Percentiles rank a stretch among this genome's conserved stretches.
phyloP scores from a whole-genome alignment of 2,113 vertebrate species.

The Caloenas nicobarica region DNA sequence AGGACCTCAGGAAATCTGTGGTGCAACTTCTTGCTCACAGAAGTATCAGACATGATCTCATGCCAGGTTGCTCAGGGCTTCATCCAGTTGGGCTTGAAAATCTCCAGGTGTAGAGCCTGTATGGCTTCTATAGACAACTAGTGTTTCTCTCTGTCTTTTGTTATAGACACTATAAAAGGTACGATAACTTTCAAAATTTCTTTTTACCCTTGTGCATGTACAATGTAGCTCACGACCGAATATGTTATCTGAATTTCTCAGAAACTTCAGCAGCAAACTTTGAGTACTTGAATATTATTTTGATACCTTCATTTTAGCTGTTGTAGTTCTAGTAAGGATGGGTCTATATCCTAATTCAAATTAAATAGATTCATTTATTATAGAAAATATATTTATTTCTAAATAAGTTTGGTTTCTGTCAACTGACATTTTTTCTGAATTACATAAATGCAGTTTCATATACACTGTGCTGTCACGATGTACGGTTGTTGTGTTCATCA shows the following conservation, averaged over 20 bases:
- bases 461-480: not conserved
- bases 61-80: not conserved
- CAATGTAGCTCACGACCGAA: not conserved
- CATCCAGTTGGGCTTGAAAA: not conserved
- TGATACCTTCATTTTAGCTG: not conserved
- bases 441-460: not conserved
- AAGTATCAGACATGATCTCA: not conserved
- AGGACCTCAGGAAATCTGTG: not conserved
- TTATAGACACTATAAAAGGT: not conserved
- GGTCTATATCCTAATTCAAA: not conserved
- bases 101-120: not conserved
- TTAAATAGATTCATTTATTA: not conserved
- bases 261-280: not conserved
- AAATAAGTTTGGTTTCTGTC: not conserved
- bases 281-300: not conserved
- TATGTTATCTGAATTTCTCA: not conserved
- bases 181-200: not conserved
- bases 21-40: not conserved
- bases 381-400: not conserved
- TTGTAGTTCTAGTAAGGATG: not conserved
- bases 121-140: accelerated
- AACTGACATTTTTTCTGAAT: not conserved
- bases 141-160: not conserved
- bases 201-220: not conserved
- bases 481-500: not conserved